phyloP scores from a whole-genome alignment of 2,888 invertebrate genomes.

The Erebia epiphron region DNA sequence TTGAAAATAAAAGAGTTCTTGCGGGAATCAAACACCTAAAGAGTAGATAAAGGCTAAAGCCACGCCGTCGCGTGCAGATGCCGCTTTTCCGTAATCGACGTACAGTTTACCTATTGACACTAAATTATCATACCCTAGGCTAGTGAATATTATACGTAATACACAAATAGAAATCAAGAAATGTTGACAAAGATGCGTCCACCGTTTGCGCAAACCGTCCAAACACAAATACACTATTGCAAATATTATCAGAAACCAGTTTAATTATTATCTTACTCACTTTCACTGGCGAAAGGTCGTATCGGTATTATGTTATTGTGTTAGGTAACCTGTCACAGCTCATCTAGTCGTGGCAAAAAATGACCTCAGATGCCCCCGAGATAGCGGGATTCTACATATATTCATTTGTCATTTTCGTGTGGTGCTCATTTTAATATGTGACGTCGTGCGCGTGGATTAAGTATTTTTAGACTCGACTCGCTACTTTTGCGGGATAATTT shows the following conservation, averaged over 20 bases:
- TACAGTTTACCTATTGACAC: no score
- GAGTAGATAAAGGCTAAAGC: no score
- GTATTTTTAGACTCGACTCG: no score
- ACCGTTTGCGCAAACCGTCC: background rate
- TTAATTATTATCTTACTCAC: background rate
- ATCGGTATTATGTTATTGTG: conserved; percentile 12
- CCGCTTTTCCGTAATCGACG: no score
- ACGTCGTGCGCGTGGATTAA: no score
- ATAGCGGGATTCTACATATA: no score
- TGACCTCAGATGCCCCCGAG: conserved; percentile 7
- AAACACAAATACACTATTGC: background rate
- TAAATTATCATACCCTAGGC: background rate
- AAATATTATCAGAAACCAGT: background rate
- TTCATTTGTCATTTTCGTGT: no score
- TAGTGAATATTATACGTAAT: background rate
- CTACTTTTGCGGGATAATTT: no score
- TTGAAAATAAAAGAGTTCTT: no score
- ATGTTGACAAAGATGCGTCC: background rate
- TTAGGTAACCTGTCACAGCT: conserved; percentile 26
- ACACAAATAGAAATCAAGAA: conserved; percentile 3
- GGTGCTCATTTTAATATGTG: no score
- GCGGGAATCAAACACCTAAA: no score
- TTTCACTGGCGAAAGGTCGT: conserved; percentile 37
- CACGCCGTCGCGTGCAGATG: no score
- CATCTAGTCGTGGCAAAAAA: background rate